phyloP scores from a whole-genome alignment of 2,113 vertebrate genomes.

The Gopherus evgoodei region DNA sequence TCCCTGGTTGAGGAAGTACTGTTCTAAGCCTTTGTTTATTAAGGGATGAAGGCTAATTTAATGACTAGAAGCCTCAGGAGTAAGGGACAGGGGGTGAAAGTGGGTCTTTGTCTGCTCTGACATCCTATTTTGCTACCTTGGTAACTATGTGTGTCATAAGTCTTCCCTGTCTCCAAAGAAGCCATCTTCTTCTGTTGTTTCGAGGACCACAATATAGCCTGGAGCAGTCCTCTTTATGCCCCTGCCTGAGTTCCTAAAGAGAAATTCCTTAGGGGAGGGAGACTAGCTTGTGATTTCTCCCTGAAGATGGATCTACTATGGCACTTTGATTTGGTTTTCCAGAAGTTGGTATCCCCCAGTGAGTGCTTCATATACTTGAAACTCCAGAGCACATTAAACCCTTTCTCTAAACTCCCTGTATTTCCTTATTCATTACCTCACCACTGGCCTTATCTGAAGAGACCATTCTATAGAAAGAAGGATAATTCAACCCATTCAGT shows the following conservation, averaged over 20 bases:
- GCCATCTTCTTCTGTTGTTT: not conserved
- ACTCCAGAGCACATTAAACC: not conserved
- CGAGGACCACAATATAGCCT: not conserved
- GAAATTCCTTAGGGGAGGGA: not conserved
- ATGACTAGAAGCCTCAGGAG: not conserved
- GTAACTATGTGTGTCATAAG: not conserved
- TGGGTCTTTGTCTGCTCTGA: not conserved
- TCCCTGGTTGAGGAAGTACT: rapidly evolving
- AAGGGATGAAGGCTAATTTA: not conserved
- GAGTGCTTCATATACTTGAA: not conserved
- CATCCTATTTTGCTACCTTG: not conserved
- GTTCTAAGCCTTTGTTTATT: not conserved
- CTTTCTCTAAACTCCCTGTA: not conserved
- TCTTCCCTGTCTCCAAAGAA: not conserved
- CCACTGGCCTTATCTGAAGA: not conserved
- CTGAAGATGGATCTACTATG: not conserved
- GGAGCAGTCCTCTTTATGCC: not conserved
- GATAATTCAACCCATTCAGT: conserved; percentile 27
- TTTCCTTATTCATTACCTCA: conserved; percentile 38
- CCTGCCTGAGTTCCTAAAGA: not conserved
- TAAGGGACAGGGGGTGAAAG: not conserved
- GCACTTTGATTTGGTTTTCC: not conserved
- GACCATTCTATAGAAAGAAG: not conserved
- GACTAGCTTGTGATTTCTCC: not conserved
- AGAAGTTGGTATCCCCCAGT: rapidly evolving